Base-by-base conservation (phyloP, 2,888 invertebrate genomes). In the Homarus gammarus region DNA sequence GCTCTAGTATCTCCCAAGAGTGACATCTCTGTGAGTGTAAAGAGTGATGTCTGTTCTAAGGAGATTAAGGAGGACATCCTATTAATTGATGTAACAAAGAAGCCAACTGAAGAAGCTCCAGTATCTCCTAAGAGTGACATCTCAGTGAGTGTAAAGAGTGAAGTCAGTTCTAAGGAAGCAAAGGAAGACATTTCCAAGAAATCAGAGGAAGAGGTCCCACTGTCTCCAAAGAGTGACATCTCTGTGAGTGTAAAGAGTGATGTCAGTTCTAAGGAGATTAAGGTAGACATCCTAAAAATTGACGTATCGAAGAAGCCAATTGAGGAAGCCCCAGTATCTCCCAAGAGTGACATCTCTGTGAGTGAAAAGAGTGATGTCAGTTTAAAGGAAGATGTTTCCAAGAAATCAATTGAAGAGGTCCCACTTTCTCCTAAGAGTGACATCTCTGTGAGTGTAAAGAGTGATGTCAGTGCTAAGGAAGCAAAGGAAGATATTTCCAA, bases 311-410 rank as follows among this genome's bases (percentile, higher is more conserved):
- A n/a, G n/a, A 40, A 75, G 22, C 38, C 27, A 22, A 44, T 51
- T 33, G 44, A 44, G 40, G 72, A 51, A 73, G 84, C 49, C 18
- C 40, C 31, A 1, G 18, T 31, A 0, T 49, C 49, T 33, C 72
- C 81, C 8, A 79, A 40, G 64, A 85, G 85, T 85, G 85, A 85
- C 40, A 44, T 77, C 27, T 78, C 86, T n/a, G 33, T 68, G 22
- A 78, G 86, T 49, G 31, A 27, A 12, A 87, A 87, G 88, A 88
- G 87, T 44, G 87, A 87, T 18, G 22, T 81, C 27, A 88, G 40
- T 44, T 33, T n/a, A n/a, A n/a, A n/a, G n/a, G n/a, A n/a, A n/a
- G n/a, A n/a, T n/a, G n/a, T n/a, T n/a, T n/a, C n/a, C n/a, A n/a
- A n/a, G n/a, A n/a, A n/a, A n/a, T n/a, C n/a, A n/a, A n/a, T n/a